Conservation (phyloP, 2,113 vertebrate species). For the Nymphicus hollandicus region DNA sequence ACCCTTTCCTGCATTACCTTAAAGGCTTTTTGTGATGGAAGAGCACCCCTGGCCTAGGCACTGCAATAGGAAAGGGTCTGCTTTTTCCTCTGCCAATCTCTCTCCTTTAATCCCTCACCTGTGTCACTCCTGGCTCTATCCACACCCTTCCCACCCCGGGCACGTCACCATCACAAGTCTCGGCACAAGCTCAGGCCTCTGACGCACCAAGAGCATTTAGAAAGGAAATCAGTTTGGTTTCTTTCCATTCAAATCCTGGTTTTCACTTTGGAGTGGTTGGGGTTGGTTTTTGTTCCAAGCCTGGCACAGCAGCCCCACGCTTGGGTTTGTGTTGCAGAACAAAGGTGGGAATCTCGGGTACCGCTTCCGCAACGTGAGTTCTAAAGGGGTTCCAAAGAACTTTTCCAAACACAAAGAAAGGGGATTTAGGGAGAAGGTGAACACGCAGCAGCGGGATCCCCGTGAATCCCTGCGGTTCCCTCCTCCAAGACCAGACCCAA, state of each 20-base stretch:
- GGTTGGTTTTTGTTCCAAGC: not conserved
- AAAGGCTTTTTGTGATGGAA: not conserved
- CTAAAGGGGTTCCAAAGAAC: not conserved
- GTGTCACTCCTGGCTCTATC: not conserved
- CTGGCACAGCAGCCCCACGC: not conserved
- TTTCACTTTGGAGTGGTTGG: not conserved
- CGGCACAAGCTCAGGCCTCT: not conserved
- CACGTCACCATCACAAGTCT: not conserved
- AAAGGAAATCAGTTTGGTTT: not conserved
- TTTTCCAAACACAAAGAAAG: not conserved
- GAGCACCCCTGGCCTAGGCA: not conserved
- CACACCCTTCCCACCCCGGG: not conserved
- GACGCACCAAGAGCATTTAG: not conserved
- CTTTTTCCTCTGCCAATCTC: not conserved
- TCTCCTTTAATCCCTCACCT: not conserved
- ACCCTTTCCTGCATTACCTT: not conserved
- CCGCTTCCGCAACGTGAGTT: rapidly evolving
- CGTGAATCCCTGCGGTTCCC: not conserved
- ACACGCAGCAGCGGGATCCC: not conserved
- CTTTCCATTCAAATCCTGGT: not conserved
- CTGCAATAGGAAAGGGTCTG: rapidly evolving
- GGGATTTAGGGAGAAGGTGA: not conserved
- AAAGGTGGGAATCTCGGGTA: not conserved
- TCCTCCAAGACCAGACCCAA: not conserved
- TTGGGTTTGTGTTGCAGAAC: not conserved